phyloP scores from a whole-genome alignment of 2,888 invertebrate species.

The Drosophila parthenogenetica region DNA sequence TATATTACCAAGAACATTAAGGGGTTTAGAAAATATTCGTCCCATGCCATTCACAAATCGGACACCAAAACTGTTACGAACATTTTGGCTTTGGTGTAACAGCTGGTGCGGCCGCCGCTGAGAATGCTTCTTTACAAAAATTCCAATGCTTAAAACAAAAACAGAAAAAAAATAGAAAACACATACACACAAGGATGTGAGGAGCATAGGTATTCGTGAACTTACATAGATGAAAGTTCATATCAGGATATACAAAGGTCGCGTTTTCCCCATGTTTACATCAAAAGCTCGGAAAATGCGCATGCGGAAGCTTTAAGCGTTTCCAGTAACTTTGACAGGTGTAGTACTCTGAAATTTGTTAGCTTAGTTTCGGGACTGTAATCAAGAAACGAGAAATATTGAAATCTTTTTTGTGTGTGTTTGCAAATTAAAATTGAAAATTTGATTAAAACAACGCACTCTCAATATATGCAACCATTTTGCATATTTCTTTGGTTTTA shows the following conservation, averaged over 20 bases:
- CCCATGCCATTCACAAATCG: no score
- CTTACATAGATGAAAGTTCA: slow-evolving; percentile 16
- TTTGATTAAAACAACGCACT: not conserved
- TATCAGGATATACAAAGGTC: slow-evolving; percentile 50
- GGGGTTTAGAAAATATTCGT: no score
- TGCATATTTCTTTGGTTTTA: no score
- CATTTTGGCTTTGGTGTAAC: not conserved
- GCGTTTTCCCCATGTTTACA: slow-evolving; percentile 66
- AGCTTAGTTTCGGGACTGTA: slow-evolving; percentile 54
- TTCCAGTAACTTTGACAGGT: slow-evolving; percentile 56
- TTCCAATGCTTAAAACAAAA: slow-evolving; percentile 1
- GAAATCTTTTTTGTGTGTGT: slow-evolving; percentile 24
- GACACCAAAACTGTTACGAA: not conserved
- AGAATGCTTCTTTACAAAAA: not conserved
- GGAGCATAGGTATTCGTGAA: not conserved
- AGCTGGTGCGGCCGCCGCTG: not conserved
- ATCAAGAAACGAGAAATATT: slow-evolving; percentile 57
- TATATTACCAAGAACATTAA: no score
- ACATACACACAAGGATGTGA: not conserved
- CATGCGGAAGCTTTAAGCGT: slow-evolving; percentile 61
- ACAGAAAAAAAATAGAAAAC: not conserved
- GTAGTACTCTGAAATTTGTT: slow-evolving; percentile 57
- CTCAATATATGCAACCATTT: not conserved
- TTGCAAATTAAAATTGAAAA: slow-evolving; percentile 23
- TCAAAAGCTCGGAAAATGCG: slow-evolving; percentile 50